Percentiles rank a stretch among this genome's conserved stretches.
Evolutionary conservation across 2,113 vertebrate genomes (phyloP).

Genomic region (Lonchura striata): DNA sequence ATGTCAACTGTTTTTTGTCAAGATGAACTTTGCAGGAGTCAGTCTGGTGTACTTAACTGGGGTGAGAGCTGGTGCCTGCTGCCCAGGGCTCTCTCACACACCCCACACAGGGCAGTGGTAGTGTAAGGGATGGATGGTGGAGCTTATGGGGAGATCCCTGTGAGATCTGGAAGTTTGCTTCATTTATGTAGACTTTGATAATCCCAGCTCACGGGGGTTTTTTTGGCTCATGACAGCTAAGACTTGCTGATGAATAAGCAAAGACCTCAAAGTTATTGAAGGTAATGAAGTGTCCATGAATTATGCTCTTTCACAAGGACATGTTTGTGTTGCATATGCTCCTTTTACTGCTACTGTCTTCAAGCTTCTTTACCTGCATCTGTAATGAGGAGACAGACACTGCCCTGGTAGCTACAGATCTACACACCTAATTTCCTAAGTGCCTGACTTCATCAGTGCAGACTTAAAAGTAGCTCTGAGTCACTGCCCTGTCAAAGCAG

Average conservation of each 20-base stretch:
- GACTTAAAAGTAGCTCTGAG: background rate
- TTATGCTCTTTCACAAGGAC: slow-evolving; percentile 34
- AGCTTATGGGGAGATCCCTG: background rate
- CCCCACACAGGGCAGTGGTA: background rate
- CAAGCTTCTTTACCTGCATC: slow-evolving; percentile 3
- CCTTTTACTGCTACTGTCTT: slow-evolving; percentile 32
- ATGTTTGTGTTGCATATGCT: slow-evolving; percentile 16
- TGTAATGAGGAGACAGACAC: slow-evolving; percentile 12
- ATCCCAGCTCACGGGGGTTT: background rate
- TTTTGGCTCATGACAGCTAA: background rate
- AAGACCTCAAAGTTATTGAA: slow-evolving; percentile 25
- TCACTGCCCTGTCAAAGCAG: background rate
- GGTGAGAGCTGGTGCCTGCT: background rate
- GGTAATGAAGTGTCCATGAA: slow-evolving; percentile 54
- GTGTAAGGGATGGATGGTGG: background rate
- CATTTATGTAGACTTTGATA: background rate
- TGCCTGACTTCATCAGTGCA: background rate
- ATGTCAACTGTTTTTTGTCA: background rate
- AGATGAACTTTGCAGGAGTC: background rate
- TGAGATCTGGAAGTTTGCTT: background rate
- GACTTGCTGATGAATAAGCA: slow-evolving; percentile 38
- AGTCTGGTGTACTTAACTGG: background rate
- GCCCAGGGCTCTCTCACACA: background rate
- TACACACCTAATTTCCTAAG: slow-evolving; percentile 1
- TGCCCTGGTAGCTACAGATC: background rate